Conservation (phyloP, 2,888 invertebrate genomes). For the Caenorhabditis sinica region DNA sequence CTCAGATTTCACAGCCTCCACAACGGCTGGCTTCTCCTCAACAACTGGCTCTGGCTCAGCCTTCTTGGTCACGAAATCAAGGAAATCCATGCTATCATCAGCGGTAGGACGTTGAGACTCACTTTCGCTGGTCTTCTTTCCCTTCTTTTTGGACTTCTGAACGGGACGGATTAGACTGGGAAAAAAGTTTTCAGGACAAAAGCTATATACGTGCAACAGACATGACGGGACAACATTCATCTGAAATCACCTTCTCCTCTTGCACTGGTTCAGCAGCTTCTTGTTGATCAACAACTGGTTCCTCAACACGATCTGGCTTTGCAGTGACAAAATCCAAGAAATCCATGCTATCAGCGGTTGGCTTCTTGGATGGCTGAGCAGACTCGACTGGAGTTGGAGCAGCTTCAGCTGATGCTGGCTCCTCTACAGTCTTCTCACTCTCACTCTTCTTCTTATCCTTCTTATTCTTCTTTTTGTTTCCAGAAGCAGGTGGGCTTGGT, state of each 20-base stretch:
- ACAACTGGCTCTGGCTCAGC: slow-evolving; percentile 30
- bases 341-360: slow-evolving; percentile 44
- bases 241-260: slow-evolving; percentile 56
- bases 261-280: slow-evolving; percentile 32
- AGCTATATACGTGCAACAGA: slow-evolving; percentile 26
- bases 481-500: slow-evolving; percentile 28
- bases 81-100: slow-evolving; percentile 50
- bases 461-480: slow-evolving; percentile 39
- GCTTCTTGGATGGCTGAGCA: slow-evolving; percentile 23
- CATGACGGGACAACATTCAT: slow-evolving; percentile 34
- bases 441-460: slow-evolving; percentile 40
- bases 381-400: slow-evolving; percentile 18
- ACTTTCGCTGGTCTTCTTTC: slow-evolving; percentile 61
- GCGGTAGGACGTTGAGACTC: slow-evolving; percentile 44
- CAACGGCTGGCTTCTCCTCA: slow-evolving; percentile 32
- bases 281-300: slow-evolving; percentile 23
- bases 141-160: slow-evolving; percentile 64
- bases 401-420: slow-evolving; percentile 26
- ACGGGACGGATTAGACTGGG: slow-evolving; percentile 42
- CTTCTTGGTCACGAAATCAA: slow-evolving; percentile 51
- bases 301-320: slow-evolving; percentile 38
- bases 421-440: slow-evolving; percentile 27
- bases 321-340: slow-evolving; percentile 56
- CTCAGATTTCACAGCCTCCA: slow-evolving; percentile 28
- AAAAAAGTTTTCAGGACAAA: slow-evolving; percentile 12